These are phyloP conservation scores for Callithrix jacchus DNA, from an alignment of 2,113 vertebrate genomes.

Conservation along the genomic window DNA sequence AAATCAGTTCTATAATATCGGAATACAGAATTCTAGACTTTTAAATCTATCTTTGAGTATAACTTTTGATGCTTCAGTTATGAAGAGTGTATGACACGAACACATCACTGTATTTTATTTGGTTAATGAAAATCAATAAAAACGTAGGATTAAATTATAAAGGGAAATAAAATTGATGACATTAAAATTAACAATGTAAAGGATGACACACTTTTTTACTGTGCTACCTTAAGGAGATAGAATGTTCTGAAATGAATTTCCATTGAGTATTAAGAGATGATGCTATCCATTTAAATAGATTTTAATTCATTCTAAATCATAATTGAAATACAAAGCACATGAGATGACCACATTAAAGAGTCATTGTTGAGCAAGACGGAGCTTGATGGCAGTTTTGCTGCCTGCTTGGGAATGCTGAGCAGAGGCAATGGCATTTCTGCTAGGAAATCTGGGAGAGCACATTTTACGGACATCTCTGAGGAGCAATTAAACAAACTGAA, in stretches of 20 bases:
- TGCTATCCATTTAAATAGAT: constrained; percentile 76
- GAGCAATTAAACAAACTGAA: constrained; percentile 75
- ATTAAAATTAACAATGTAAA: constrained; percentile 33
- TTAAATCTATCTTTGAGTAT: not conserved
- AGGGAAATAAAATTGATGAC: constrained; percentile 30
- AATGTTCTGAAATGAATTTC: constrained; percentile 56
- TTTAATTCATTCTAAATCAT: constrained; percentile 77
- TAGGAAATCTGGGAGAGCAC: constrained; percentile 61
- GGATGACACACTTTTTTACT: constrained; percentile 1
- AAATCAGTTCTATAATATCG: not conserved
- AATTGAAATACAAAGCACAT: constrained; percentile 75
- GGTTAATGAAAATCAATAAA: not conserved
- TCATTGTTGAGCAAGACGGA: constrained; percentile 54
- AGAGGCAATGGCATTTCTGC: constrained; percentile 61
- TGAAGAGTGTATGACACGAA: not conserved
- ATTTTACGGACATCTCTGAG: constrained; percentile 69
- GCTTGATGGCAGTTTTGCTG: constrained; percentile 47
- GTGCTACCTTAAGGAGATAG: constrained; percentile 46
- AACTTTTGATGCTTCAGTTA: not conserved
- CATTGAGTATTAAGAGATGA: constrained; percentile 59
- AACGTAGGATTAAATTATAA: constrained; percentile 2
- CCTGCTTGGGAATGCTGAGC: constrained; percentile 67
- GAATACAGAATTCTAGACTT: constrained; percentile 4
- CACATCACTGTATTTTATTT: not conserved
- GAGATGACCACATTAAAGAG: constrained; percentile 72